Base-by-base conservation (phyloP, 2,797 vertebrate species). In the Apodemus agrarius region DNA sequence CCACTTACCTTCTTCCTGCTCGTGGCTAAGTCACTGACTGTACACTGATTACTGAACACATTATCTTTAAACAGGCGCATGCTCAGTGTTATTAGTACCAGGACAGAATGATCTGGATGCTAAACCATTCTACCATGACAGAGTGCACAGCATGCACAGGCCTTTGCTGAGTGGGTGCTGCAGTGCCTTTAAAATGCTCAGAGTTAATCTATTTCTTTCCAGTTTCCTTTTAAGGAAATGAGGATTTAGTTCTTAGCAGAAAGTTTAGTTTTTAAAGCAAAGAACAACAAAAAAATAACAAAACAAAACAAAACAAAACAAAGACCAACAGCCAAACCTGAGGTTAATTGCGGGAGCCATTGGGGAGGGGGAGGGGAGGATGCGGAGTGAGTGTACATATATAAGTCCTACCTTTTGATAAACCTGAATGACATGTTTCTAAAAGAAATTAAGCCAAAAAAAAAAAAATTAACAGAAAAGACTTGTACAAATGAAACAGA, bases 401-500 rank as follows among this genome's bases (percentile, higher is more conserved):
- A 98, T 97, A 99, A 99, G 98, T 99, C 99, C 99, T 99, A 99
- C 99, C 99, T 99, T 99, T 99, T 99, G 99, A 99, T 99, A 99
- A 99, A 99, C 99, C 99, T 99, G 99, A 99, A 99, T 99, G 99
- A 99, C 99, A 99, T 99, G 99, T 99, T 99, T 99, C 99, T 99
- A 99, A 99, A 99, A 99, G 98, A 99, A 99, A 98, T 98, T 99
- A 99, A 99, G 98, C 99, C 99, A 99, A 98, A 98, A 99, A 98
- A n/a, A 98, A 98, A 98, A 88, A 98, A 98, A 90, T 98, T 98
- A 99, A 99, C 98, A 98, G 98, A 99, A 98, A 99, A 98, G 11
- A 69, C 89, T 96, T 81, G 57, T 83, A 98, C 95, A 98, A 98
- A 98, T 96, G 94, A 97, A 98, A 98, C 5, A 97, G 91, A 98